Evolutionary conservation across 2,797 vertebrate genomes (phyloP).

Genomic region (Lacerta viridis): DNA sequence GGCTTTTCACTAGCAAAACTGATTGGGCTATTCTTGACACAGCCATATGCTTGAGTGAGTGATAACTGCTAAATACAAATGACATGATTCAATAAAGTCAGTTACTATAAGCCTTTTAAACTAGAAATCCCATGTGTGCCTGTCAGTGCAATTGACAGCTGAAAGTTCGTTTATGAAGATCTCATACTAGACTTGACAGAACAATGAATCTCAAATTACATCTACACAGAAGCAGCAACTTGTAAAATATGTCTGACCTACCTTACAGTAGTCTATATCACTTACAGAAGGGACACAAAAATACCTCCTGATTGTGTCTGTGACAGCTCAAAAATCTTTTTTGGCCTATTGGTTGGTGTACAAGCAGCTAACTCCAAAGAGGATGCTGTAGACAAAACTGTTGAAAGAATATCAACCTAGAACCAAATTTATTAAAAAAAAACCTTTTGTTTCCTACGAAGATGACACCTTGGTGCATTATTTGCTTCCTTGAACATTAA

Average conservation of each 20-base stretch:
- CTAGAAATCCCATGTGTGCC: slow-evolving; percentile 23
- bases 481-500: neutral
- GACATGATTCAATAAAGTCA: slow-evolving; percentile 34
- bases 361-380: neutral
- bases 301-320: neutral
- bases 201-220: slow-evolving; percentile 27
- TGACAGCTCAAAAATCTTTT: neutral
- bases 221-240: slow-evolving; percentile 19
- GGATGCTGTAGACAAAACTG: neutral
- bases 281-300: neutral
- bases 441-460: neutral
- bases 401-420: neutral
- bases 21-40: neutral
- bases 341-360: neutral
- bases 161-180: slow-evolving; percentile 39
- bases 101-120: slow-evolving; percentile 35
- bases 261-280: slow-evolving; percentile 13
- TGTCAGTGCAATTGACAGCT: slow-evolving; percentile 28
- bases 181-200: slow-evolving; percentile 29
- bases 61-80: slow-evolving; percentile 30
- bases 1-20: neutral
- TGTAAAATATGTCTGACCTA: slow-evolving; percentile 29
- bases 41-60: slow-evolving; percentile 14
- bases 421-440: neutral
- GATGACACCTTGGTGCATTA: neutral